A percentile compares a stretch with the other conserved stretches of the same genome.
Evolutionary conservation across 2,888 invertebrate species (phyloP).

Genomic region (Alentia gelatinosa): DNA sequence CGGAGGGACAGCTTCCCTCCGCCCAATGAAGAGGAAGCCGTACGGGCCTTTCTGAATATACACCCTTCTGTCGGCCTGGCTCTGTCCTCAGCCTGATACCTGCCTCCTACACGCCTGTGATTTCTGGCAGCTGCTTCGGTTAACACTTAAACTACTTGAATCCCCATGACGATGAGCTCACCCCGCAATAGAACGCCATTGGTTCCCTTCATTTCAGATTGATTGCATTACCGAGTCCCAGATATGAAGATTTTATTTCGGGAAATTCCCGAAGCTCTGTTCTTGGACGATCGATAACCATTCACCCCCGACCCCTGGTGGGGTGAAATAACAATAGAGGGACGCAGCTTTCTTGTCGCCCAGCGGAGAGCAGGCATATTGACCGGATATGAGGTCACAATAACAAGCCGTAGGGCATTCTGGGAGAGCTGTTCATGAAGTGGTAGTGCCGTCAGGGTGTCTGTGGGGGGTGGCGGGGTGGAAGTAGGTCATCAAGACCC

Average conservation of each 20-base stretch:
- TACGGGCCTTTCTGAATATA: background rate
- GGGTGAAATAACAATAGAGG: background rate
- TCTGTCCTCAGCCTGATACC: background rate
- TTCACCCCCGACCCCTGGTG: background rate
- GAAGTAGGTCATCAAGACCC: background rate
- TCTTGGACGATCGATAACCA: background rate
- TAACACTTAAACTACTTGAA: too few relatives aligned
- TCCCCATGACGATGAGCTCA: too few relatives aligned
- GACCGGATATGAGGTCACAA: constrained; percentile 2
- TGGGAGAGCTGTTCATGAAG: background rate
- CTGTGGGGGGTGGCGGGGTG: background rate
- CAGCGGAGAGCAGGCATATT: background rate
- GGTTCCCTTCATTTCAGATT: background rate
- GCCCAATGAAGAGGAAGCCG: background rate
- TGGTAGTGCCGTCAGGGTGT: background rate
- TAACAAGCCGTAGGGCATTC: constrained; percentile 6
- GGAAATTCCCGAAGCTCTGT: background rate
- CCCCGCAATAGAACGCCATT: background rate
- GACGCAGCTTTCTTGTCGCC: background rate
- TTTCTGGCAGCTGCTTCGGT: background rate
- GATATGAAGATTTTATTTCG: background rate
- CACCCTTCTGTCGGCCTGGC: background rate
- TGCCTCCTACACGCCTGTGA: background rate
- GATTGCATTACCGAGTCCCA: background rate
- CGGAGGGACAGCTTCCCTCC: too few relatives aligned